These are phyloP conservation scores for Radopholus similis DNA, from an alignment of 1,140 invertebrate genomes.

Conservation along the genomic window DNA sequence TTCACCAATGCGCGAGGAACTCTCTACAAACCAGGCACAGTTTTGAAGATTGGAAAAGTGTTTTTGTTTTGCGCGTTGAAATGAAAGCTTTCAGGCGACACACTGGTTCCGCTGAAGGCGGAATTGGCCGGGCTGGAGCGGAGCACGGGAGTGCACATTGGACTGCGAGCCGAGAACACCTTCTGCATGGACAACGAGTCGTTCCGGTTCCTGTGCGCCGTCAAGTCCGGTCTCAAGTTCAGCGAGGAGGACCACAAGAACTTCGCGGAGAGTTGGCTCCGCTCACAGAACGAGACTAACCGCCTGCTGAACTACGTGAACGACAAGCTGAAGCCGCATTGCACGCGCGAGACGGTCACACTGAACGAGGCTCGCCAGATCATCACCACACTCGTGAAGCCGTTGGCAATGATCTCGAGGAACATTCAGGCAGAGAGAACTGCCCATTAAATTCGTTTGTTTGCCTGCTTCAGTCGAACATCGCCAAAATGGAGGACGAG, in stretches of 20 bases:
- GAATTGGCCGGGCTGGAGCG: conserved; percentile 5
- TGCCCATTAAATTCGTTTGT: neutral
- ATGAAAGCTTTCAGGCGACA: conserved; percentile 17
- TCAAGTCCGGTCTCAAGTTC: conserved; percentile 15
- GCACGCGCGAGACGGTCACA: conserved; percentile 10
- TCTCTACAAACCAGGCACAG: conserved; percentile 28
- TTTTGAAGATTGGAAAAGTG: neutral
- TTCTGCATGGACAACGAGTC: conserved; percentile 38
- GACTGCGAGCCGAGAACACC: conserved; percentile 11
- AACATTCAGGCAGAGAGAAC: conserved; percentile 24
- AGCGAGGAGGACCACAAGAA: conserved; percentile 10
- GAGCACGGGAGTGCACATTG: conserved; percentile 13
- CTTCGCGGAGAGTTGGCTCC: conserved; percentile 25
- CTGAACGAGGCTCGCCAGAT: conserved; percentile 25
- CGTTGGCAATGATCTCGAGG: conserved; percentile 34
- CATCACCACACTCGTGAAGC: conserved; percentile 23
- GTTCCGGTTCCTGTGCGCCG: conserved; percentile 29
- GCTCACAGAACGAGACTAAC: conserved; percentile 17
- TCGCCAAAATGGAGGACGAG: neutral
- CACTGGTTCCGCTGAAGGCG: conserved; percentile 5
- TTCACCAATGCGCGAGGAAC: conserved; percentile 42
- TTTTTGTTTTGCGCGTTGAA: neutral
- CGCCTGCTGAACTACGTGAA: conserved; percentile 32
- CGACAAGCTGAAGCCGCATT: conserved; percentile 16
- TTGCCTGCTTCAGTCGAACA: neutral